Evolutionary conservation across 2,888 invertebrate species (phyloP), one percentile per base, ranked within the genome.

Genomic region (Xiphydria camelus): DNA sequence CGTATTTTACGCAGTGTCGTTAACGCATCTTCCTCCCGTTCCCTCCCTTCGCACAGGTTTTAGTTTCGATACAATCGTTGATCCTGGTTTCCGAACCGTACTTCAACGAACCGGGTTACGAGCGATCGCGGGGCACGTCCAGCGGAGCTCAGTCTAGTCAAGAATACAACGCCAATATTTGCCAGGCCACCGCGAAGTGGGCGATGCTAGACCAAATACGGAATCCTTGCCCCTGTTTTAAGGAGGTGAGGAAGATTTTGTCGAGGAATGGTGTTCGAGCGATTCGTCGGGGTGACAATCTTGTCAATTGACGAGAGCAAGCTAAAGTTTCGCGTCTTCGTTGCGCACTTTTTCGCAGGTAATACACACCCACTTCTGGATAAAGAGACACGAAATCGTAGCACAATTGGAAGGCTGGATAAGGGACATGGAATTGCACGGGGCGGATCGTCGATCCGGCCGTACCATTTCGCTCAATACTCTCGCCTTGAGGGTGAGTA

Each of bases 101-200:
- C 77, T 94, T 94, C 78, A 94, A 94, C 79, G 94, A 94, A 78
- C 94, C 94, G 14, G 94, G 94, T 41, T 94, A 92, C 78, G 94
- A 94, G 78, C 83, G 93, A 62, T 89, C 89, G 61, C 84, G 94
- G 47, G 93, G 93, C 52, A 92, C 94, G 23, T 87, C 90, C 49
- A 86, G 88, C 15, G 95, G 94, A 58, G 90, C 87, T 59, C 88
- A 89, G 74, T 92, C 91, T 69, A 93, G 93, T 54, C 84, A 89
- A 64, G 94, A 95, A 78, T 96, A 96, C 79, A 95, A 95, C 78
- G 89, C 92, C 62, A 95, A 94, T 78, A 94, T 96, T 67, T 89
- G 91, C 76, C 93, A 94, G 78, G 94, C 94, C 6, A 93, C 92
- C 57, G 93, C 92, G 53, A 87, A 92, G 71, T 96, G 94, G 95